These are phyloP conservation scores for Microdon myrmicae DNA, from an alignment of 2,888 invertebrate genomes.

Conservation along the genomic window DNA sequence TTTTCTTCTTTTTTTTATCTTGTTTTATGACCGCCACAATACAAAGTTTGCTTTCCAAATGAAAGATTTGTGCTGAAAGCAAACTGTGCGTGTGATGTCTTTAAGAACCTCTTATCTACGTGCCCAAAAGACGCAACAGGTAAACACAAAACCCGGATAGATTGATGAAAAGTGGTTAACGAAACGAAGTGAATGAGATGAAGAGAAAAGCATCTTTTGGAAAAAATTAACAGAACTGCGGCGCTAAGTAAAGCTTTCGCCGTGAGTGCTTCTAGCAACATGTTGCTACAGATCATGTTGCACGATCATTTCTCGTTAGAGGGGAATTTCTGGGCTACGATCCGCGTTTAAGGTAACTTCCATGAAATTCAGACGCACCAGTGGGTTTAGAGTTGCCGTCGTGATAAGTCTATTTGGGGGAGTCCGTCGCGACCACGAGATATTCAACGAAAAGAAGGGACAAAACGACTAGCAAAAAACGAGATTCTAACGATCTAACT, in stretches of 20 bases:
- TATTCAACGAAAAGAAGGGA: neutral
- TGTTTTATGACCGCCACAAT: conserved; percentile 27
- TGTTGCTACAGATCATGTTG: conserved; percentile 15
- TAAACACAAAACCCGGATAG: conserved; percentile 16
- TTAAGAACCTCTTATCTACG: conserved; percentile 31
- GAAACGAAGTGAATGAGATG: conserved; percentile 21
- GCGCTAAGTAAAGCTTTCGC: conserved; percentile 9
- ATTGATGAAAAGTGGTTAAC: conserved; percentile 14
- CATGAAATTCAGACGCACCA: conserved; percentile 24
- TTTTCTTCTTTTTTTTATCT: conserved; percentile 10
- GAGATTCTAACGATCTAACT: conserved; percentile 20
- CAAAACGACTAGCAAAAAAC: conserved; percentile 7
- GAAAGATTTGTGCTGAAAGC: conserved; percentile 2
- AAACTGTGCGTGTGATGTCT: neutral
- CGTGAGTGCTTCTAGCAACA: conserved; percentile 6
- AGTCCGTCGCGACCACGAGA: conserved; percentile 8
- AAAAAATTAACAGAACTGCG: conserved; percentile 13
- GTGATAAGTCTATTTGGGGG: conserved; percentile 35
- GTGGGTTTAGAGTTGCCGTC: conserved; percentile 46
- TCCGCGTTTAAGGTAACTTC: conserved; percentile 28
- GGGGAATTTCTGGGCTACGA: conserved; percentile 19
- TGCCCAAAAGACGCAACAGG: conserved; percentile 17
- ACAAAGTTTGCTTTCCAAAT: conserved; percentile 22
- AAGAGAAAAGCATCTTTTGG: conserved; percentile 3
- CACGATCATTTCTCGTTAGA: conserved; percentile 3